Conservation (phyloP, 2,113 vertebrate species). For the Baryphthengus martii region DNA sequence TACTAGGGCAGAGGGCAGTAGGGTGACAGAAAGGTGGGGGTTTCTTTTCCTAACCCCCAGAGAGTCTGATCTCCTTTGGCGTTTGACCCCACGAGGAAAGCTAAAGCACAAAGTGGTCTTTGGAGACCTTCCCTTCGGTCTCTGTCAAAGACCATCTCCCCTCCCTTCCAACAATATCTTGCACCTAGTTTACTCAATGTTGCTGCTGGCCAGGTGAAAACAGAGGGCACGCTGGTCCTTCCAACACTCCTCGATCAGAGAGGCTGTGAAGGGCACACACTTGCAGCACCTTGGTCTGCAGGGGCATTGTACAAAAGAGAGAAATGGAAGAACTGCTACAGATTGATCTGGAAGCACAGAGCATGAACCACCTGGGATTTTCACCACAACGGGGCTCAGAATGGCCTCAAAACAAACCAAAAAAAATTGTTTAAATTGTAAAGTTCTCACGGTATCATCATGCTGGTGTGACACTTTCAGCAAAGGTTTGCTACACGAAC, state of each 20-base stretch:
- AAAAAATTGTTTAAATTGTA: background rate
- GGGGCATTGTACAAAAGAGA: background rate
- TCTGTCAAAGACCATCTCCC: background rate
- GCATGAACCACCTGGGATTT: background rate
- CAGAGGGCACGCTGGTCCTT: background rate
- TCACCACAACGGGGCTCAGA: background rate
- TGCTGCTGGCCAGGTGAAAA: background rate
- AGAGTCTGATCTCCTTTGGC: background rate
- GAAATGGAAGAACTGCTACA: background rate
- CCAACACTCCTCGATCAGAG: background rate
- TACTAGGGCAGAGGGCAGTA: background rate
- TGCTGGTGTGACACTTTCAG: background rate
- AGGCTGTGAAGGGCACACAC: background rate
- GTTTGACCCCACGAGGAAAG: background rate
- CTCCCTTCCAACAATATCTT: background rate
- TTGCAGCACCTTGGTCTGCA: background rate
- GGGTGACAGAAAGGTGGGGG: background rate
- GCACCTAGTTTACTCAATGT: background rate
- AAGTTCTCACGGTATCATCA: background rate
- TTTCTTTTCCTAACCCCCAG: background rate
- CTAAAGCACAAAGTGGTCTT: background rate
- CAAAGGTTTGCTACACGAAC: background rate
- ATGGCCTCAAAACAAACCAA: background rate
- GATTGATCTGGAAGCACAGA: background rate
- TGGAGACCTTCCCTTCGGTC: background rate